These are phyloP conservation scores for Serranus cabrilla DNA, from an alignment of 2,797 vertebrate species.

Conservation along the genomic window DNA sequence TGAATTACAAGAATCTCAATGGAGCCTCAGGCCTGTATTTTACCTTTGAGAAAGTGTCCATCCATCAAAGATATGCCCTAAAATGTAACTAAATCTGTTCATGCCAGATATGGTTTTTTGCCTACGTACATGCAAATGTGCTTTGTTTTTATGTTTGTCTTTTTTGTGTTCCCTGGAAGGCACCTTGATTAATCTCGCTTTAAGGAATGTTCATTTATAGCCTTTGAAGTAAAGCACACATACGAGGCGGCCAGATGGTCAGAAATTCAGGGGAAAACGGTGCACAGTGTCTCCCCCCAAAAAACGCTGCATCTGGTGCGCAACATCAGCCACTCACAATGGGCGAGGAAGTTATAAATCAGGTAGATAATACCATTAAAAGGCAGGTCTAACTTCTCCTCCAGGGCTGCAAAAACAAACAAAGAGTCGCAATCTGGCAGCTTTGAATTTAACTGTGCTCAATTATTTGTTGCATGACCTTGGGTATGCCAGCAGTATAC, in stretches of 20 bases:
- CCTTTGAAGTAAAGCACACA: constrained; percentile 54
- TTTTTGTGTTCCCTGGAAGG: constrained; percentile 41
- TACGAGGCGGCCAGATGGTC: constrained; percentile 33
- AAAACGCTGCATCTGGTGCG: constrained; percentile 19
- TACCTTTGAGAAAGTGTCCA: constrained; percentile 41
- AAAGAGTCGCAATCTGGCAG: constrained; percentile 34
- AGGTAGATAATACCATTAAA: constrained; percentile 52
- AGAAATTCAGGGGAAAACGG: constrained; percentile 30
- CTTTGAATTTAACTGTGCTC: constrained; percentile 56
- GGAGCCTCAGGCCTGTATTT: constrained; percentile 44
- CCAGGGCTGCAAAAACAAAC: constrained; percentile 42
- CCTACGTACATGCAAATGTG: constrained; percentile 41
- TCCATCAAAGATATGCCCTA: constrained; percentile 43
- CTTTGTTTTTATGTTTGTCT: constrained; percentile 51
- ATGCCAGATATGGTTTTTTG: constrained; percentile 56
- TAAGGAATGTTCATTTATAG: constrained; percentile 47
- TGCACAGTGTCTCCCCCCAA: not conserved
- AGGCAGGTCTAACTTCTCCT: constrained; percentile 41
- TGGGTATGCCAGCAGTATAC: constrained; percentile 41
- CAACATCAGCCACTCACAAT: constrained; percentile 16
- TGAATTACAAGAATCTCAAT: constrained; percentile 51
- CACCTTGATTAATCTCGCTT: constrained; percentile 46
- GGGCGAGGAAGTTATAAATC: constrained; percentile 44
- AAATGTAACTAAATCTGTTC: constrained; percentile 49
- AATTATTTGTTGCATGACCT: constrained; percentile 68